These are phyloP conservation scores for Trinectes maculatus DNA, from an alignment of 2,113 vertebrate species.

Conservation along the genomic window DNA sequence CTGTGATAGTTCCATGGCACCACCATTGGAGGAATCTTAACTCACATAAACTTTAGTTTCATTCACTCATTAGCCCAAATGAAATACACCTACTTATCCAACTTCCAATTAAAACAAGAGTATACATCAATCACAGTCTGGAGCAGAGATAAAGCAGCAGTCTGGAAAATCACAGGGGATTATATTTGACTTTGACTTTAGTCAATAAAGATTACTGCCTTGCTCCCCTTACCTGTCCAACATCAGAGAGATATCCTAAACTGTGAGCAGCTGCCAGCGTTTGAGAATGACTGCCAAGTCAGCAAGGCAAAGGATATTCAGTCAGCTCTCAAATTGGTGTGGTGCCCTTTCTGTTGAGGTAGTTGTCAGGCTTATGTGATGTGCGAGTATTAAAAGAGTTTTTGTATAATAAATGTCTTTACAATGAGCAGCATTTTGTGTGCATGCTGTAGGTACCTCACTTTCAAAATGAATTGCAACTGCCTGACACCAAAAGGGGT, in stretches of 20 bases:
- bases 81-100: conserved; percentile 19
- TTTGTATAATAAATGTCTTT: conserved; percentile 16
- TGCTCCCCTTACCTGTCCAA: conserved; percentile 45
- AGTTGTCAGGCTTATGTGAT: conserved; percentile 41
- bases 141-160: conserved; percentile 41
- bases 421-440: conserved; percentile 16
- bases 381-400: conserved; percentile 23
- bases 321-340: conserved; percentile 40
- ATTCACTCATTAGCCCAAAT: conserved; percentile 13
- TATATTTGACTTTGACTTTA: conserved; percentile 48
- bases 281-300: conserved; percentile 34
- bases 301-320: conserved; percentile 29
- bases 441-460: background rate
- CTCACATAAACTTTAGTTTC: background rate
- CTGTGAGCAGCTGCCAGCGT: conserved; percentile 39
- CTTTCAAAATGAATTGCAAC: conserved; percentile 1
- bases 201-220: conserved; percentile 67
- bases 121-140: conserved; percentile 41
- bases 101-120: conserved; percentile 57
- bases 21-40: conserved; percentile 3
- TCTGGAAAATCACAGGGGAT: conserved; percentile 47
- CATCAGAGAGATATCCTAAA: conserved; percentile 45
- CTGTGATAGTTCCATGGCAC: background rate
- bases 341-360: conserved; percentile 8
- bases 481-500: too few relatives aligned